Evolutionary conservation across 2,113 vertebrate species (phyloP), one percentile per base, ranked within the genome.

Genomic region (Tinamus guttatus): DNA sequence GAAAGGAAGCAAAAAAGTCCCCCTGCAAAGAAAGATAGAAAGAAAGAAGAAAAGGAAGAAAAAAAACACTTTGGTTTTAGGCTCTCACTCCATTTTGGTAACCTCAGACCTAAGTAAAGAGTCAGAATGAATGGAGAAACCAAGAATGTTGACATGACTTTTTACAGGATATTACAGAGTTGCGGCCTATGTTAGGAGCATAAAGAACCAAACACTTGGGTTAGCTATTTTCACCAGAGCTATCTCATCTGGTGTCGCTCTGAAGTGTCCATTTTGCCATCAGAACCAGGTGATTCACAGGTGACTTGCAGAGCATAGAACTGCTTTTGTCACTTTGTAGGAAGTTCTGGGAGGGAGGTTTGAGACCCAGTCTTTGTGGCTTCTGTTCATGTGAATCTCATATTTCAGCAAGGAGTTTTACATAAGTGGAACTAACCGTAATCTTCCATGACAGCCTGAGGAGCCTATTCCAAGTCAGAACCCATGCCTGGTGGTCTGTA

Each of bases 251-350:
- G 34, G 13, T 36, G 19, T 63, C 68, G 40, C 34, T 87, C 34
- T 78, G 18, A 63, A 56, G 11, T 38, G 34, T 58, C 32, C 63
- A 16, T 32, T 68, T 38, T 49, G 11, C 13, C 22, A 87, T 27
- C 45, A 90, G 36, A 45, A 74, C 62, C 22, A 51, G 3, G 12
- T 11, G 68, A n/a, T 43, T 51, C 41, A 14, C 0, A 4, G n/a
- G 15, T 40, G 9, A 2, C 25, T 25, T 28, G 30, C 25, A 47
- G 52, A 36, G 14, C 0, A 0, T 19, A 51, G 22, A 56, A 32
- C 54, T 75, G 20, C 25, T 67, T 90, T 65, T 71, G 70, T 6
- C 36, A 49, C 10, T 16, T 20, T 45, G 27, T 10, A 74, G 41
- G 19, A 58, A 63, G 62, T 43, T 73, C 52, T 1, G 1, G 36